These are phyloP conservation scores for Coelopa pilipes DNA, from an alignment of 2,888 invertebrate species.

Conservation along the genomic window DNA sequence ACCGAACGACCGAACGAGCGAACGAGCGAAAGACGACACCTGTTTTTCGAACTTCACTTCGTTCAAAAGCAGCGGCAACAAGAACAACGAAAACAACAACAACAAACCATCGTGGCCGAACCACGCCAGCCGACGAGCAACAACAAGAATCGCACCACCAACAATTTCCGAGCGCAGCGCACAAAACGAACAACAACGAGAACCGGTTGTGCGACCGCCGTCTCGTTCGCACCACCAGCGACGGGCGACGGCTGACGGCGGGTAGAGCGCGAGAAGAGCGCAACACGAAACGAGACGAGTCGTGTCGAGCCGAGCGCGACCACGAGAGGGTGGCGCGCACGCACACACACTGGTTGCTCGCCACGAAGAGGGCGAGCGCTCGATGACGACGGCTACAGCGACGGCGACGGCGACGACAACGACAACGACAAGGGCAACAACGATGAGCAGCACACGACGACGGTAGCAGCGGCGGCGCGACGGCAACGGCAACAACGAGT, in stretches of 20 bases:
- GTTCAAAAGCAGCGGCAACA: not conserved
- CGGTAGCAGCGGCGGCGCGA: not conserved
- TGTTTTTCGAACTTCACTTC: conserved; percentile 5
- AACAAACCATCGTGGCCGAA: not conserved
- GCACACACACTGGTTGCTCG: conserved; percentile 41
- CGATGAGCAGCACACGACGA: not conserved
- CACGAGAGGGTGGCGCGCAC: conserved; percentile 3
- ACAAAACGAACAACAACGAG: not conserved
- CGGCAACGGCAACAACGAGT: not conserved
- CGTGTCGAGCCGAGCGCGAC: no score
- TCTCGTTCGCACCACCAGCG: no score
- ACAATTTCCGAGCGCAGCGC: not conserved
- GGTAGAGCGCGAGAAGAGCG: not conserved
- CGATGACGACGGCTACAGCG: not conserved
- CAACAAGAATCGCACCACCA: not conserved
- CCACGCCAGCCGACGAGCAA: not conserved
- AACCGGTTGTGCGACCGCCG: not conserved
- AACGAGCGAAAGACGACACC: conserved; percentile 3
- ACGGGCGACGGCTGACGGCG: not conserved
- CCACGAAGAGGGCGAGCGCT: not conserved
- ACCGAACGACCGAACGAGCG: not conserved
- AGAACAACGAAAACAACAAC: no score
- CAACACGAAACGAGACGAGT: not conserved
- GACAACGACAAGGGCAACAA: not conserved
- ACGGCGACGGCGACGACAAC: no score